Conservation (phyloP, 1,140 invertebrate species). For the Euura lappo region DNA sequence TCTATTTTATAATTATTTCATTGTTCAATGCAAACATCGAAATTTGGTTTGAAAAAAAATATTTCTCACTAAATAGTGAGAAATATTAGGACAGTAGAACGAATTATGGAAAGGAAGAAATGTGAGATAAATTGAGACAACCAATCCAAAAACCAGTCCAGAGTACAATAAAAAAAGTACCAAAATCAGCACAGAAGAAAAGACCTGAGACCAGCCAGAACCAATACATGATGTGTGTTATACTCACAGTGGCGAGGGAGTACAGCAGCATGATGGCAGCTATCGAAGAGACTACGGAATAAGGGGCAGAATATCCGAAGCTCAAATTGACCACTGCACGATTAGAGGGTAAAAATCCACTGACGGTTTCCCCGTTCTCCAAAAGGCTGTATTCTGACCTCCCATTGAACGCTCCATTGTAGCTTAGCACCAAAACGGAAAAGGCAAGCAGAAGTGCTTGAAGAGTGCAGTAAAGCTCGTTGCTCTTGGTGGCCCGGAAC, state of each 20-base stretch:
- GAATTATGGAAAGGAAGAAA: too few species aligned
- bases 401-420: conserved; percentile 34
- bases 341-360: conserved; percentile 30
- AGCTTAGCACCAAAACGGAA: conserved; percentile 36
- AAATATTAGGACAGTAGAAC: too few species aligned
- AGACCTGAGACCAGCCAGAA: too few species aligned
- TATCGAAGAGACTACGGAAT: conserved; percentile 30
- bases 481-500: neutral
- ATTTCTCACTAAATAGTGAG: too few species aligned
- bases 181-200: too few species aligned
- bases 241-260: conserved; percentile 39
- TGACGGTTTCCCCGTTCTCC: conserved; percentile 35
- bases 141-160: too few species aligned
- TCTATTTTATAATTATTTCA: too few species aligned
- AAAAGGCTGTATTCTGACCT: conserved; percentile 36
- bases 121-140: too few species aligned
- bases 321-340: conserved; percentile 35
- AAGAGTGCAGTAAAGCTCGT: neutral
- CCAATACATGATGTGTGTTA: neutral
- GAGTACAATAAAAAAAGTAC: too few species aligned
- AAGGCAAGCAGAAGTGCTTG: conserved; percentile 22
- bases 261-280: conserved; percentile 38
- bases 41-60: too few species aligned
- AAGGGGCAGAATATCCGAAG: conserved; percentile 37
- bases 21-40: too few species aligned